phyloP scores from a whole-genome alignment of 2,113 vertebrate species.

The Cryptomyrus ogoouensis region DNA sequence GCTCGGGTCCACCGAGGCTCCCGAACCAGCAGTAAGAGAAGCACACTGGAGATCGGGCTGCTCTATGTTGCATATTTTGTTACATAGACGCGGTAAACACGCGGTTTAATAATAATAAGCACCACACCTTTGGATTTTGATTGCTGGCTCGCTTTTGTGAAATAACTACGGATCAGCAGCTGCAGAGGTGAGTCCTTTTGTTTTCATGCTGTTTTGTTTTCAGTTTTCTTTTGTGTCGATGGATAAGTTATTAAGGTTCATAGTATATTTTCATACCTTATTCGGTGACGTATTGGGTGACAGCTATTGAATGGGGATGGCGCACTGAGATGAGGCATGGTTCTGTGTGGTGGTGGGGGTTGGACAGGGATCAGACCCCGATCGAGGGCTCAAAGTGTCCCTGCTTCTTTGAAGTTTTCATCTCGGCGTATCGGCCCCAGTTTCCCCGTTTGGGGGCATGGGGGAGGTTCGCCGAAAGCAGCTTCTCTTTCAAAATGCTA shows the following conservation, averaged over 20 bases:
- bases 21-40: neutral
- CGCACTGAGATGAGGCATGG: neutral
- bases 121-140: constrained; percentile 4
- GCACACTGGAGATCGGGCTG: neutral
- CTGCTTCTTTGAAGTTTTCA: constrained; percentile 14
- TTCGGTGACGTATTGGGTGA: neutral
- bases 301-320: neutral
- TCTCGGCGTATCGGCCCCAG: neutral
- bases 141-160: neutral
- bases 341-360: neutral
- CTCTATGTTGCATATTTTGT: neutral
- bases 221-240: neutral
- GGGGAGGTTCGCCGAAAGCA: neutral
- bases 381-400: neutral
- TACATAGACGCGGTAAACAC: neutral
- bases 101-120: neutral
- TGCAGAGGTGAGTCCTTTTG: neutral
- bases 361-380: neutral
- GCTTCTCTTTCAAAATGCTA: constrained; percentile 3
- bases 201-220: neutral
- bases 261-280: neutral
- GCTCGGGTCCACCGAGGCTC: neutral
- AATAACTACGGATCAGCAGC: neutral
- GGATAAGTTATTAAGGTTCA: neutral
- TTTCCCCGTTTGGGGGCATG: neutral